phyloP scores from a whole-genome alignment of 1,140 invertebrate species.

The Bombus turneri region DNA sequence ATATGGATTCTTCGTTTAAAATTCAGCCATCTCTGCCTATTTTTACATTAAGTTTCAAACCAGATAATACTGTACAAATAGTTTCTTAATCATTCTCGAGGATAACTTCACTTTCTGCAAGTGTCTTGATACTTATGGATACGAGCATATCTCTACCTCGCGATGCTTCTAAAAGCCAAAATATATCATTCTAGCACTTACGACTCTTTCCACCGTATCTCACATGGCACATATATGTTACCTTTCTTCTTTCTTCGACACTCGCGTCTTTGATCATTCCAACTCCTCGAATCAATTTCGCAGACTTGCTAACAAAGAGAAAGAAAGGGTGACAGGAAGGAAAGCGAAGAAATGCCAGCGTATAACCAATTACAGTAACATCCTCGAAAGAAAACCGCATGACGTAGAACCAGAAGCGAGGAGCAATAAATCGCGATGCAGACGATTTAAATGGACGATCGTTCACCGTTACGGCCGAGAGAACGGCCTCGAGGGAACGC shows the following conservation, averaged over 20 bases:
- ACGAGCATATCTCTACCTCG: too few relatives aligned
- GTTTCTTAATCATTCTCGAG: too few relatives aligned
- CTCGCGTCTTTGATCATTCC: background rate
- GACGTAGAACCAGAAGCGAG: constrained; percentile 26
- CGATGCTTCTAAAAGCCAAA: too few relatives aligned
- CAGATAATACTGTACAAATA: too few relatives aligned
- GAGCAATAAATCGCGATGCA: constrained; percentile 22
- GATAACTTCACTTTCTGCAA: too few relatives aligned
- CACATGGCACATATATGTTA: background rate
- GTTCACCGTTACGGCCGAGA: constrained; percentile 38
- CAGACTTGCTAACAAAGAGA: background rate
- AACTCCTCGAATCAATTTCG: background rate
- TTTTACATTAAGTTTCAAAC: too few relatives aligned
- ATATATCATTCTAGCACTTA: background rate
- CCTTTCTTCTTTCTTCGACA: too few relatives aligned
- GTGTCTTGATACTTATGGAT: too few relatives aligned
- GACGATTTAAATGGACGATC: constrained; percentile 43
- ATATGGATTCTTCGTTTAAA: too few relatives aligned
- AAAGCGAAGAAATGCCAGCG: background rate
- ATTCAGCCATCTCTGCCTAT: too few relatives aligned
- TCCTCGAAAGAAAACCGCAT: background rate
- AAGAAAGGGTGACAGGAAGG: background rate
- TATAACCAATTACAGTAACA: constrained; percentile 1
- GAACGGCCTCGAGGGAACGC: constrained; percentile 29
- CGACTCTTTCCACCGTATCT: background rate